Conservation (phyloP, 1,140 invertebrate genomes). For the Neotoxoptera formosana region DNA sequence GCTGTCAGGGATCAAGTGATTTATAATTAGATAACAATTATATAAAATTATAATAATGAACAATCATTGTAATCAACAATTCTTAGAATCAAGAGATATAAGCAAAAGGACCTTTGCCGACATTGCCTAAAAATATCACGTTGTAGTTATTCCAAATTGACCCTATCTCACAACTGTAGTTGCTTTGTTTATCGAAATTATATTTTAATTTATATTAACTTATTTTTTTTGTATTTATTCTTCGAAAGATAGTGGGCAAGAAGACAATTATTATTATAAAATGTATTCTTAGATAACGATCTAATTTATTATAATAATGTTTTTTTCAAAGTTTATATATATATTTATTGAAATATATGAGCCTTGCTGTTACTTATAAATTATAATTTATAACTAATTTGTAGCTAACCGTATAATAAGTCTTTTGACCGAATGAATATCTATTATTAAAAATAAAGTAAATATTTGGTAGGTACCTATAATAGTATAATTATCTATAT, state of each 20-base stretch:
- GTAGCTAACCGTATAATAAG: no score
- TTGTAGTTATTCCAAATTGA: neutral
- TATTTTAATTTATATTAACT: neutral
- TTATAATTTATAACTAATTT: neutral
- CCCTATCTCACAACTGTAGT: neutral
- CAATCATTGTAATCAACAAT: slow-evolving; percentile 8
- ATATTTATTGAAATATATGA: neutral
- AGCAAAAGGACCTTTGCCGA: slow-evolving; percentile 16
- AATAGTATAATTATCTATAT: no score
- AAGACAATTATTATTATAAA: neutral
- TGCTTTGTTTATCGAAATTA: neutral
- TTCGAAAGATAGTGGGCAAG: no score
- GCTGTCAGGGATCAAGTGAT: slow-evolving; percentile 42
- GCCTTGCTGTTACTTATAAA: neutral
- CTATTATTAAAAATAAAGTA: neutral
- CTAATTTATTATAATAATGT: neutral
- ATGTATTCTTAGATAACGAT: neutral
- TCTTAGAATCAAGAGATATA: slow-evolving; percentile 30
- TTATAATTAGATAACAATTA: slow-evolving; percentile 53
- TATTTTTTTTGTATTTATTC: neutral
- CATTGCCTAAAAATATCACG: neutral
- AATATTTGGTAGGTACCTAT: neutral
- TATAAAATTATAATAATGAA: slow-evolving; percentile 37
- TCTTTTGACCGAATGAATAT: neutral
- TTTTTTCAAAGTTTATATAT: neutral